Percentiles rank a stretch among this genome's conserved stretches.
Evolutionary conservation across 2,888 invertebrate species (phyloP).

Genomic region (Tipula helvola): DNA sequence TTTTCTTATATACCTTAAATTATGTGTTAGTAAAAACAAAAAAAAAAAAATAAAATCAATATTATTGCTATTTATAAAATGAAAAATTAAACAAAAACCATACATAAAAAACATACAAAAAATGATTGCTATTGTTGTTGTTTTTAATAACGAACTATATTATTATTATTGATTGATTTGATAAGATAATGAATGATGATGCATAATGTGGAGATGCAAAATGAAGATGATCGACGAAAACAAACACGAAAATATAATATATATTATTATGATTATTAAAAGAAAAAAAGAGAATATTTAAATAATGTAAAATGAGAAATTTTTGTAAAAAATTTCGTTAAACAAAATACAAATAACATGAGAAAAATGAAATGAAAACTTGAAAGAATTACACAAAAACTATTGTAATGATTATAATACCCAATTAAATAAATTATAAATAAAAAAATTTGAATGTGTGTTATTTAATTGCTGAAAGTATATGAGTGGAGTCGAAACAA

Average conservation of each 20-base stretch:
- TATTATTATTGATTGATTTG: background rate
- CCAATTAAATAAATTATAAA: slow-evolving; percentile 10
- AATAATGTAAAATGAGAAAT: background rate
- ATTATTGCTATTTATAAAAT: background rate
- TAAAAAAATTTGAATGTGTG: background rate
- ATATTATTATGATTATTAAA: background rate
- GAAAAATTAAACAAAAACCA: background rate
- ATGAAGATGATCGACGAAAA: background rate
- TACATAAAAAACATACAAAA: background rate
- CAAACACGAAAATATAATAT: slow-evolving; percentile 1
- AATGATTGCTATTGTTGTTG: slow-evolving; percentile 4
- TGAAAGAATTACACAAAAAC: background rate
- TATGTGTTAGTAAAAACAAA: background rate
- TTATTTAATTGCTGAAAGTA: background rate
- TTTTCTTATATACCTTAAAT: background rate
- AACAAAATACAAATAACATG: background rate
- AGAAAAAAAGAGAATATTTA: background rate
- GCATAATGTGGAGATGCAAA: background rate
- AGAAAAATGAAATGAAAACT: background rate
- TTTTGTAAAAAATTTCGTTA: background rate
- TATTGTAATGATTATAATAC: slow-evolving; percentile 10
- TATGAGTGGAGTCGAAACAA: background rate
- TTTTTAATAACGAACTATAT: background rate
- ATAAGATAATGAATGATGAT: background rate
- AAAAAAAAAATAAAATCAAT: background rate